phyloP scores from a whole-genome alignment of 23 tunicate species.

The Styela plicata region DNA sequence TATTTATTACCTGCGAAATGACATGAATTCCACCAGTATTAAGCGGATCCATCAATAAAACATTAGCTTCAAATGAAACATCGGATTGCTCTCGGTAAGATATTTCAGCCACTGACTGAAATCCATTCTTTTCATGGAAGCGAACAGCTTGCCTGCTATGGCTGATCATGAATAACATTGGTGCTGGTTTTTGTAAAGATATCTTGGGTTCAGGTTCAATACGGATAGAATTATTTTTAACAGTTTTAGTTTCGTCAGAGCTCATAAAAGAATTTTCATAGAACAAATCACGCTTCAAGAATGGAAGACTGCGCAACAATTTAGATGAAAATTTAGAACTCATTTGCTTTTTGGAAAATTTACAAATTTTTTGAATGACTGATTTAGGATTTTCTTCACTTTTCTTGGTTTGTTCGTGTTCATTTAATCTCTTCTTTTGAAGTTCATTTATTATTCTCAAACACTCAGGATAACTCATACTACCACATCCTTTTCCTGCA shows the following conservation, averaged over 20 bases:
- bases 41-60: slow-evolving; percentile 19
- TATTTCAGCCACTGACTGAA: slow-evolving; percentile 48
- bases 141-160: slow-evolving; percentile 64
- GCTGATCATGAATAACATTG: slow-evolving; percentile 66
- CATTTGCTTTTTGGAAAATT: neutral
- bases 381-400: neutral
- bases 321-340: neutral
- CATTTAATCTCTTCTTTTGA: neutral
- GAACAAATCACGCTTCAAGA: neutral
- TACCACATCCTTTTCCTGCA: slow-evolving; percentile 69
- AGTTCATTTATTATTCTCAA: neutral
- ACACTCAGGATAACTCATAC: slow-evolving; percentile 14
- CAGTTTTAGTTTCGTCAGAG: no score
- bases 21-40: neutral
- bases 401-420: neutral
- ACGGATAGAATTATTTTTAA: no score
- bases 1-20: no score
- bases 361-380: neutral
- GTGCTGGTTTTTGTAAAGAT: neutral
- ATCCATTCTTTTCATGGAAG: slow-evolving; percentile 76
- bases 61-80: slow-evolving; percentile 50
- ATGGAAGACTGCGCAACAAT: neutral
- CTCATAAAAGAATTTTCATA: no score
- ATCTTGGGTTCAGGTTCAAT: neutral
- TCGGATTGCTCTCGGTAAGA: slow-evolving; percentile 43